Conservation (phyloP, 2,888 invertebrate genomes). For the Incurvaria masculella region DNA sequence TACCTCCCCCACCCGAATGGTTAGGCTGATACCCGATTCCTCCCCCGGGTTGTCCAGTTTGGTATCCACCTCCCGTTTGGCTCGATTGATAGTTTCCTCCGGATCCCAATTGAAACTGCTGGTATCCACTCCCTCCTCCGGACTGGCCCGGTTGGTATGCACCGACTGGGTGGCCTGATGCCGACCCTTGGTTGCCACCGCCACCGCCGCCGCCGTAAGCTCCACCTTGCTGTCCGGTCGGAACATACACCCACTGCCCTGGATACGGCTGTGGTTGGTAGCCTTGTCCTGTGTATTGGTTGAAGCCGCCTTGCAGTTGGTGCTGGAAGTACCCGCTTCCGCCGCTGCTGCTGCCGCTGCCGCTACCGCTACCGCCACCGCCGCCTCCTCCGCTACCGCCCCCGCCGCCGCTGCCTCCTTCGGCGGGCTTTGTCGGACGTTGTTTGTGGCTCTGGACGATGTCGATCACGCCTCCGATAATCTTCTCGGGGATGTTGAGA, state of each 20-base stretch:
- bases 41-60: neutral
- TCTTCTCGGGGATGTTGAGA: constrained; percentile 35
- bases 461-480: constrained; percentile 46
- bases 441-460: constrained; percentile 43
- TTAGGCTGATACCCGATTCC: neutral
- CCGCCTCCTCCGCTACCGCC: neutral
- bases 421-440: constrained; percentile 23
- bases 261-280: neutral
- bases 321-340: neutral
- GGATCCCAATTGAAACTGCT: neutral
- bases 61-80: constrained; percentile 1
- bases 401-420: neutral
- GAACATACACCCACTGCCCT: neutral
- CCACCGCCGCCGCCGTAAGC: constrained; percentile 20
- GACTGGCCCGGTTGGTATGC: constrained; percentile 7
- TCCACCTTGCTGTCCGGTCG: constrained; percentile 19
- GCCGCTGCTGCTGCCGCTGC: neutral
- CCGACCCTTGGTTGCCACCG: neutral
- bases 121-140: neutral
- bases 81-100: neutral
- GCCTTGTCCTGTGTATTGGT: neutral
- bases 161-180: constrained; percentile 4
- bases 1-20: neutral
- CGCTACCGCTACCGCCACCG: neutral
- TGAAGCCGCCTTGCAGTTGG: too few relatives aligned